Base-by-base conservation (phyloP, 2,888 invertebrate genomes). In the Eustalomyia histrio region DNA sequence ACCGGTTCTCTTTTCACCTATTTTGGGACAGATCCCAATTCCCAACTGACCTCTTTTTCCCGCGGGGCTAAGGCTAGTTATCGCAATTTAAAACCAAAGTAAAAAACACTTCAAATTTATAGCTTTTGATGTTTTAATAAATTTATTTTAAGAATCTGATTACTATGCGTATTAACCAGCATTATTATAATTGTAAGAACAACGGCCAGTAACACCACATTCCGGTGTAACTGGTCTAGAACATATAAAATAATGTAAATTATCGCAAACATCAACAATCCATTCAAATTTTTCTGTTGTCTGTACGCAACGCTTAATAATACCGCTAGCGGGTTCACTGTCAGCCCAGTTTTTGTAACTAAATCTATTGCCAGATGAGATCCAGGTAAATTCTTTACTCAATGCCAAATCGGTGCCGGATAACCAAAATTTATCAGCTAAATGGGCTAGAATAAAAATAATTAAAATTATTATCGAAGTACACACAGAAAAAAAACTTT, bases 191-290 rank as follows among this genome's bases (percentile, higher is more conserved):
- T 24, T 60, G 14, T 50, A 67, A 17, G 16, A 21, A 43, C 57
- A 75, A 10, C 50, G 52, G n/a, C 61, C 79, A 14, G 63, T 57
- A 18, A 21, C 9, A 33, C 64, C 73, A 55, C 43, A 21, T 18
- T 16, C 8, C 1, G 55, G 57, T 29, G 14, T 33, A 16, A 33
- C 29, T 5, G 60, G 47, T 81, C 60, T 12, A 1, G 61, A 61
- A 21, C 86, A 86, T 10, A 86, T 69, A n/a, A 84, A 86, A 79
- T 83, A 85, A 16, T 50, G 57, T 39, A 39, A 29, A 0, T 24
- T 43, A 6, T 68, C 63, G 52, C 86, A 86, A 35, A 63, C 29
- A 1, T 64, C 55, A 43, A 69, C 75, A 16, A 67, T 75, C 86
- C 85, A 86, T 1, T 1, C 16, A 5, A 83, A 79, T 4, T 78